phyloP scores from a whole-genome alignment of 1,140 invertebrate genomes.

The Drosophila parabipectinata region DNA sequence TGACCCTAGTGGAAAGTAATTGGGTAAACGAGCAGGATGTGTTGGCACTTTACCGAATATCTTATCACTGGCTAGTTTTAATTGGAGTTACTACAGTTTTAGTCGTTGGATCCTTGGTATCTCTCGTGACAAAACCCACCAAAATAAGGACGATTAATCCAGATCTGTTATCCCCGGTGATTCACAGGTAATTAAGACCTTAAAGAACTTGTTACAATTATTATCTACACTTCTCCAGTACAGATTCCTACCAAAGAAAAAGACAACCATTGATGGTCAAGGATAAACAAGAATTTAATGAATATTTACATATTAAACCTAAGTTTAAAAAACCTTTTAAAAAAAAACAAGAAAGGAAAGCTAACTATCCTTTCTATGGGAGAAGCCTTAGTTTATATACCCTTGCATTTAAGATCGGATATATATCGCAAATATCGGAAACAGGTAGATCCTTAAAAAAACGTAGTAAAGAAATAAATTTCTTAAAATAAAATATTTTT shows the following conservation, averaged over 20 bases:
- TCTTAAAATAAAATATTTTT: too few relatives aligned
- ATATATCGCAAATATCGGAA: too few relatives aligned
- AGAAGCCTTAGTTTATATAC: too few relatives aligned
- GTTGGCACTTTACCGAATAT: slow-evolving; percentile 89
- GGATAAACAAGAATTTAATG: too few relatives aligned
- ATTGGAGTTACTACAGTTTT: slow-evolving; percentile 87
- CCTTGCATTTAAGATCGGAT: too few relatives aligned
- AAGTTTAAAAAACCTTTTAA: too few relatives aligned
- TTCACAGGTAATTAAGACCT: slow-evolving; percentile 83
- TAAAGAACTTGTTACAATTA: background rate
- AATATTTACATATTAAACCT: too few relatives aligned
- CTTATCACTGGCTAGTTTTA: slow-evolving; percentile 91
- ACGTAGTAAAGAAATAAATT: too few relatives aligned
- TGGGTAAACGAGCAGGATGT: slow-evolving; percentile 85
- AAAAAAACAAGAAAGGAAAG: too few relatives aligned
- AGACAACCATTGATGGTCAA: background rate
- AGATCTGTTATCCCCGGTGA: slow-evolving; percentile 87
- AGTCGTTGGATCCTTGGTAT: slow-evolving; percentile 87
- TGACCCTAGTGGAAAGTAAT: slow-evolving; percentile 46
- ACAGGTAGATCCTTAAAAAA: too few relatives aligned
- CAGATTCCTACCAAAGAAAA: slow-evolving; percentile 70
- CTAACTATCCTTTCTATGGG: too few relatives aligned
- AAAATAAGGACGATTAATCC: slow-evolving; percentile 86
- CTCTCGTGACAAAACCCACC: slow-evolving; percentile 87
- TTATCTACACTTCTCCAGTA: background rate